A percentile compares a stretch with the other conserved stretches of the same genome.
Evolutionary conservation across 2,797 vertebrate species (phyloP).

Genomic region (Clarias platycephalus): DNA sequence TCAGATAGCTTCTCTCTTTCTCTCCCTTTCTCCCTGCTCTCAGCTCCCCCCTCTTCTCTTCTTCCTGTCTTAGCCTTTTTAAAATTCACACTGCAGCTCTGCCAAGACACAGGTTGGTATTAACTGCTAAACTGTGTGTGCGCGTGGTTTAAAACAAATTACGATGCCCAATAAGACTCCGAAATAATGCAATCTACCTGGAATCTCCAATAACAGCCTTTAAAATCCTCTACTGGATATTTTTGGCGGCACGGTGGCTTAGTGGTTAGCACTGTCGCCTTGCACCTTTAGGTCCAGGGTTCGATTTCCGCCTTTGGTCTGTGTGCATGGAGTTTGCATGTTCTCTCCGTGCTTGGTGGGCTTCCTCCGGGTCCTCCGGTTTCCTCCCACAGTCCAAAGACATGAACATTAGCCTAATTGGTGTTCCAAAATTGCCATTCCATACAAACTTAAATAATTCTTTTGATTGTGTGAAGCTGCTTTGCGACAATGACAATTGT

Average conservation of each 20-base stretch:
- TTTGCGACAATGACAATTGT: too few species aligned
- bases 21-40: neutral
- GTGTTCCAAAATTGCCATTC: too few species aligned
- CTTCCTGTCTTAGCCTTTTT: neutral
- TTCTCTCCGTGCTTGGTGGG: too few species aligned
- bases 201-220: neutral
- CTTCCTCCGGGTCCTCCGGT: too few species aligned
- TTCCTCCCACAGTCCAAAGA: too few species aligned
- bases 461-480: too few species aligned
- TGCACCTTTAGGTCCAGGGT: too few species aligned
- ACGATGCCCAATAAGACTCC: neutral
- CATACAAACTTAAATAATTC: too few species aligned
- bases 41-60: neutral
- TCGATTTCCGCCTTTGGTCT: too few species aligned
- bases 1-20: neutral
- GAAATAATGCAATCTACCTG: neutral
- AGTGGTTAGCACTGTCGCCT: too few species aligned
- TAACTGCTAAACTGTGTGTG: neutral
- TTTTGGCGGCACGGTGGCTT: neutral
- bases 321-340: too few species aligned
- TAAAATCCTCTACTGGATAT: neutral
- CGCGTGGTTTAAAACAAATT: neutral
- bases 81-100: neutral
- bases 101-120: slow-evolving; percentile 20
- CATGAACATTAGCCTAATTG: too few species aligned